phyloP scores from a whole-genome alignment of 2,888 invertebrate genomes.

The Magallana nippona region DNA sequence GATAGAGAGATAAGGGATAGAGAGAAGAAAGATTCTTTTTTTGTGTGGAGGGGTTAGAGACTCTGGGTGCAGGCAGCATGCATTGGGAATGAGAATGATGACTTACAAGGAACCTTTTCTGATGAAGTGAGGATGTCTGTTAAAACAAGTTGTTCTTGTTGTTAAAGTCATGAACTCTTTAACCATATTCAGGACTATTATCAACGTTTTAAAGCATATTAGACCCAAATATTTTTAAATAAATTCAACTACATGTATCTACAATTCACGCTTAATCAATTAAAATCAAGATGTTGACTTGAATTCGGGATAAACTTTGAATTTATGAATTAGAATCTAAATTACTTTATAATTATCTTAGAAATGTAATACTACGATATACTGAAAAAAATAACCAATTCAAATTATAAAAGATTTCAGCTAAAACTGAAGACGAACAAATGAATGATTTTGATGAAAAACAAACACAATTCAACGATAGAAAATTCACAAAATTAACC shows the following conservation, averaged over 20 bases:
- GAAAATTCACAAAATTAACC: conserved; percentile 26
- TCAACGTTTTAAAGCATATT: neutral
- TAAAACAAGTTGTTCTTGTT: neutral
- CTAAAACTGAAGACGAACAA: neutral
- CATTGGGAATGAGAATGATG: conserved; percentile 17
- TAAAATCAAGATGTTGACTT: no score
- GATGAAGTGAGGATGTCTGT: conserved; percentile 31
- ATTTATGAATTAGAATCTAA: no score
- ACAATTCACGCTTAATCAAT: no score
- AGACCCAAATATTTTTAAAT: neutral
- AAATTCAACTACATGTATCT: neutral
- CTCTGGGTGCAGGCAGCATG: neutral
- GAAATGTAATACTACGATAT: no score
- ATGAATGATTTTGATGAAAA: conserved; percentile 13
- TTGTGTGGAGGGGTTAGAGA: neutral
- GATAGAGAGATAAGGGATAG: conserved; percentile 25
- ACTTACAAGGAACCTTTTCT: conserved; percentile 30
- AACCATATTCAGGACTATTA: neutral
- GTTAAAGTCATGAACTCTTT: neutral
- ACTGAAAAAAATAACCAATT: no score
- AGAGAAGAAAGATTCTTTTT: conserved; percentile 17
- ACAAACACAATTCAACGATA: conserved; percentile 2
- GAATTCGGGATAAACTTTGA: no score
- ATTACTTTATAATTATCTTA: no score
- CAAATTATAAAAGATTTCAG: neutral